A percentile compares a stretch with the other conserved stretches of the same genome.
Evolutionary conservation across 2,113 vertebrate genomes (phyloP).

Genomic region (Orthochromis indermauri): DNA sequence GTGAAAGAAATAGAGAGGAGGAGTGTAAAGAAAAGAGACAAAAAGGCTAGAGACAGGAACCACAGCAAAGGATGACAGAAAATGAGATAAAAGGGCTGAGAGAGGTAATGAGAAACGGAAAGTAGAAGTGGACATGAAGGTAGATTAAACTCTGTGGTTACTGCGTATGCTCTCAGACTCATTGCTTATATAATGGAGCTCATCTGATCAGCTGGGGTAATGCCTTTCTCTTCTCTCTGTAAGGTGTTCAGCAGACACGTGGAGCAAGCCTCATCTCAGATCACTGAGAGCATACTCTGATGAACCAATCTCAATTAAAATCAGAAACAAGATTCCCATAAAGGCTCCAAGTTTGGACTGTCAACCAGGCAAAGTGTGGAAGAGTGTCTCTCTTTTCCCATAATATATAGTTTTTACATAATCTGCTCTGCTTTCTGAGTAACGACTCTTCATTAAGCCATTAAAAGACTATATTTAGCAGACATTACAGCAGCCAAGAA

Average conservation of each 20-base stretch:
- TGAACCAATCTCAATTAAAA: neutral
- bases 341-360: neutral
- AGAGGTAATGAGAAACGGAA: slow-evolving; percentile 7
- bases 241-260: neutral
- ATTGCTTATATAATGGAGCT: slow-evolving; percentile 6
- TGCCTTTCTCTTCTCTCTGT: neutral
- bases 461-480: slow-evolving; percentile 16
- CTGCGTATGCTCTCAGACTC: neutral
- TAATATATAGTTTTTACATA: neutral
- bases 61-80: neutral
- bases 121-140: neutral
- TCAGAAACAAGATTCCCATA: neutral
- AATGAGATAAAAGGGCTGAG: neutral
- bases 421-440: neutral
- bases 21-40: neutral
- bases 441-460: neutral
- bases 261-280: neutral
- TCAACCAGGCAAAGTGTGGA: neutral
- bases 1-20: neutral
- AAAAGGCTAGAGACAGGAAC: neutral
- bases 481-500: slow-evolving; percentile 5
- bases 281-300: neutral
- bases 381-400: neutral
- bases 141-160: neutral
- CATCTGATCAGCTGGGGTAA: neutral